phyloP scores from a whole-genome alignment of 2,797 vertebrate genomes.

The Danionella dracula region DNA sequence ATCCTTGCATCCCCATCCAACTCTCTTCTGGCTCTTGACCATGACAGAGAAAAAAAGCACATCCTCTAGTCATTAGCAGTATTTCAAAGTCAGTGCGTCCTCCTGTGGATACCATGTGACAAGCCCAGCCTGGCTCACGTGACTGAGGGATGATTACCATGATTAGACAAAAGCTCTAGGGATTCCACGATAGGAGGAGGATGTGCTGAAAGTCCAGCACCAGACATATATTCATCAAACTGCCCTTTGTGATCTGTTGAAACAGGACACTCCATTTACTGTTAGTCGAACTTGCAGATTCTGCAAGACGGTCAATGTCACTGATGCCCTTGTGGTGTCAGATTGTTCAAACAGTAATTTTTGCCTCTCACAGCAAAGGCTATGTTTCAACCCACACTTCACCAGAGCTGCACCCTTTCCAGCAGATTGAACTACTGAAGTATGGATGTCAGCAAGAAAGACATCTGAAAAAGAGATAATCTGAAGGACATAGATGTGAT shows the following conservation, averaged over 20 bases:
- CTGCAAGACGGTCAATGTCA: neutral
- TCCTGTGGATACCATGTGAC: slow-evolving; percentile 65
- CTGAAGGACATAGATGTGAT: no score
- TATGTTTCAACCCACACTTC: neutral
- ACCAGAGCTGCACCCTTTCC: neutral
- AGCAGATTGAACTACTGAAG: neutral
- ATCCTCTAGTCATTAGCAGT: slow-evolving; percentile 67
- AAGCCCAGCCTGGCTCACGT: slow-evolving; percentile 65
- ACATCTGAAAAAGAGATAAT: no score
- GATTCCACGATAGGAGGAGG: slow-evolving; percentile 33
- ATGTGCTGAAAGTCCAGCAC: neutral
- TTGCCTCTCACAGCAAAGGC: neutral
- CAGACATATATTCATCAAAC: slow-evolving; percentile 33
- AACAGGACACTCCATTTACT: slow-evolving; percentile 9
- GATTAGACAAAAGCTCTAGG: slow-evolving; percentile 63
- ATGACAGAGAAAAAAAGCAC: slow-evolving; percentile 44
- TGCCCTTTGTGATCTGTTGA: slow-evolving; percentile 3
- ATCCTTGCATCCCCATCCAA: slow-evolving; percentile 45
- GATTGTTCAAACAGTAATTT: neutral
- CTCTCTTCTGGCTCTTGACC: slow-evolving; percentile 52
- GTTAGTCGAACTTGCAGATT: slow-evolving; percentile 33
- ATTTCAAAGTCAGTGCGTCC: slow-evolving; percentile 68
- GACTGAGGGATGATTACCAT: slow-evolving; percentile 58
- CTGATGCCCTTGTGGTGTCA: neutral
- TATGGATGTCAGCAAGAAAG: no score